Evolutionary conservation across 2,113 vertebrate species (phyloP).

Genomic region (Sinocyclocheilus grahami): DNA sequence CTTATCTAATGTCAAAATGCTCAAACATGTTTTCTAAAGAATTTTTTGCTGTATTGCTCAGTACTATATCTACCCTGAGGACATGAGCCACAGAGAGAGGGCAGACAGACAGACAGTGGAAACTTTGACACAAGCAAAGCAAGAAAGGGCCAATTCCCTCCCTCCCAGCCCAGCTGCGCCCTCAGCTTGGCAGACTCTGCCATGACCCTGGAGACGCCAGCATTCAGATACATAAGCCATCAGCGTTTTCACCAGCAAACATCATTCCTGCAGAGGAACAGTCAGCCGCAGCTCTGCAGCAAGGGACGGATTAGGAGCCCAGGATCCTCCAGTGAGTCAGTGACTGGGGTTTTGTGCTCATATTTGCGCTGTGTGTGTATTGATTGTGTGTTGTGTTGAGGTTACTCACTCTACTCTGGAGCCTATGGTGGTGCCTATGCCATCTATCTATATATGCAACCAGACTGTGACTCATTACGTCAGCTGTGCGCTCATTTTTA

Average conservation of each 20-base stretch:
- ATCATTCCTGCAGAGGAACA: neutral
- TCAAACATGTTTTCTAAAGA: neutral
- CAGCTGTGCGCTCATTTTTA: neutral
- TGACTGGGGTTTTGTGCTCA: neutral
- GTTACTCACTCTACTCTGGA: neutral
- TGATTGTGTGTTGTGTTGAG: neutral
- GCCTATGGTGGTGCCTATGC: neutral
- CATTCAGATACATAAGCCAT: slow-evolving; percentile 22
- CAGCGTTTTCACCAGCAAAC: neutral
- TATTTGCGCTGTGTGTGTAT: neutral
- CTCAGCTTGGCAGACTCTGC: neutral
- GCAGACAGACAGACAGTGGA: neutral
- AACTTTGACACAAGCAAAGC: neutral
- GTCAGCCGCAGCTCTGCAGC: neutral
- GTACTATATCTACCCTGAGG: neutral
- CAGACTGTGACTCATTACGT: neutral
- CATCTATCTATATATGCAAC: neutral
- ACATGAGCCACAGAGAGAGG: neutral
- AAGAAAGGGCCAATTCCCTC: slow-evolving; percentile 5
- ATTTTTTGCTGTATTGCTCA: neutral
- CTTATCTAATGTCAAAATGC: neutral
- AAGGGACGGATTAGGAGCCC: neutral
- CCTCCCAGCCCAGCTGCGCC: slow-evolving; percentile 7
- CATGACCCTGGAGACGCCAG: neutral
- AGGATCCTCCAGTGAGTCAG: neutral